These are phyloP conservation scores for Rhynchonycteris naso DNA, from an alignment of 2,797 vertebrate genomes.

Conservation along the genomic window DNA sequence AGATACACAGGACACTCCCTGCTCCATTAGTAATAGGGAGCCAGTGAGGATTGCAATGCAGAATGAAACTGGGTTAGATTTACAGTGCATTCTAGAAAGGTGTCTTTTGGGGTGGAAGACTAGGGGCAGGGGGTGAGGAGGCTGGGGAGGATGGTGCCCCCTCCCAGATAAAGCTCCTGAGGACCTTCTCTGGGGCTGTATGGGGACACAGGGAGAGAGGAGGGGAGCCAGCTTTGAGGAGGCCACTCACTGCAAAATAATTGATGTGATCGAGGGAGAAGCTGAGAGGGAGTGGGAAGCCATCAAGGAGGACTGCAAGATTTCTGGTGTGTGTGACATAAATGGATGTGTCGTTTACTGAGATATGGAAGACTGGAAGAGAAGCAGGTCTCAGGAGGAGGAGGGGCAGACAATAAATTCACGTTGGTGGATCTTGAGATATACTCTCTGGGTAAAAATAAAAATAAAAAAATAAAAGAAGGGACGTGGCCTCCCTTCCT, in stretches of 20 bases:
- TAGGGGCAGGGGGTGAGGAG: not conserved
- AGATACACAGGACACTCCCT: not conserved
- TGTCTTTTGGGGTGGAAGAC: not conserved
- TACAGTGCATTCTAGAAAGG: not conserved
- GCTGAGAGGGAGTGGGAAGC: not conserved
- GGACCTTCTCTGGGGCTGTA: not conserved
- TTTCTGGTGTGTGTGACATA: slow-evolving; percentile 42
- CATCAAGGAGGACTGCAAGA: not conserved
- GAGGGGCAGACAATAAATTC: not conserved
- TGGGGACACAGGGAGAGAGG: not conserved
- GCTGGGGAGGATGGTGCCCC: not conserved
- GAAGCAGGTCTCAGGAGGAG: not conserved
- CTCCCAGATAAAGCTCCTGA: not conserved
- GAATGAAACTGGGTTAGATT: not conserved
- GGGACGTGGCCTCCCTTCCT: not conserved
- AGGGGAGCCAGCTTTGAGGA: not conserved
- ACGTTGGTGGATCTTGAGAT: not conserved
- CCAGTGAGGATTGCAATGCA: not conserved
- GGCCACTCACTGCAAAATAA: not conserved
- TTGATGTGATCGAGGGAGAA: not conserved
- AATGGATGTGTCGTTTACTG: slow-evolving; percentile 13
- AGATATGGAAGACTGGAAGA: not conserved
- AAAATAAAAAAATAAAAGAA: too few species aligned
- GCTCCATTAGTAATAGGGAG: not conserved
- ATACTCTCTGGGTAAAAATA: not conserved